Evolutionary conservation across 2,113 vertebrate genomes (phyloP).

Genomic region (Oxygymnocypris stewartii): DNA sequence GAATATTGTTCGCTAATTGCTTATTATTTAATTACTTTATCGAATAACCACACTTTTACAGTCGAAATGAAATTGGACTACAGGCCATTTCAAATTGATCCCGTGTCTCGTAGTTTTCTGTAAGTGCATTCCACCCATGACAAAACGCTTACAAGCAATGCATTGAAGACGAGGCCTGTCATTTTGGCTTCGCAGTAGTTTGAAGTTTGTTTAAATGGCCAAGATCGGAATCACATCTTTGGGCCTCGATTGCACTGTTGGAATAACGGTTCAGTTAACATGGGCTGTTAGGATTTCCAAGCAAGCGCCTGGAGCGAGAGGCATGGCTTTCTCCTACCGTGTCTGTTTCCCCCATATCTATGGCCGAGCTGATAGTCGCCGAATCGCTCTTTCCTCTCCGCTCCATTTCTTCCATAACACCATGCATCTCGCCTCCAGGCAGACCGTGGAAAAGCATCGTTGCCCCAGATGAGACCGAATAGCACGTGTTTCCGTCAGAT

Average conservation of each 20-base stretch:
- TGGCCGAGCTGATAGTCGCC: constrained; percentile 94
- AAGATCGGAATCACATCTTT: neutral
- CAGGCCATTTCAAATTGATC: neutral
- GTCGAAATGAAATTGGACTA: neutral
- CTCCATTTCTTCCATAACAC: constrained; percentile 98
- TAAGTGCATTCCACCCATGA: neutral
- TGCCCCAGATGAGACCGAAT: constrained; percentile 76
- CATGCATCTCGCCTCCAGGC: constrained; percentile 95
- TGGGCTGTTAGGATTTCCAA: constrained; percentile 22
- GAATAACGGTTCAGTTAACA: neutral
- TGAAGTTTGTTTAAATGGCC: constrained; percentile 22
- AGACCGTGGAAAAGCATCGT: constrained; percentile 99
- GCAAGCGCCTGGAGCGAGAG: constrained; percentile 27
- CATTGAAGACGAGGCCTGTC: neutral
- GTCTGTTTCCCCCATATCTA: constrained; percentile 97
- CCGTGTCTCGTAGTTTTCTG: neutral
- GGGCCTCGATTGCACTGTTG: neutral
- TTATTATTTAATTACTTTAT: neutral
- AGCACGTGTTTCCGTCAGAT: constrained; percentile 80
- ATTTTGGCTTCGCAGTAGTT: constrained; percentile 19
- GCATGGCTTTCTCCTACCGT: constrained; percentile 83
- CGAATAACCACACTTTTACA: neutral
- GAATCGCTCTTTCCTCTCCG: constrained; percentile 93
- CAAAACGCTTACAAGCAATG: neutral
- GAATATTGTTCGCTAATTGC: neutral